Evolutionary conservation across 2,888 invertebrate species (phyloP).

Genomic region (Eilema griseolum): DNA sequence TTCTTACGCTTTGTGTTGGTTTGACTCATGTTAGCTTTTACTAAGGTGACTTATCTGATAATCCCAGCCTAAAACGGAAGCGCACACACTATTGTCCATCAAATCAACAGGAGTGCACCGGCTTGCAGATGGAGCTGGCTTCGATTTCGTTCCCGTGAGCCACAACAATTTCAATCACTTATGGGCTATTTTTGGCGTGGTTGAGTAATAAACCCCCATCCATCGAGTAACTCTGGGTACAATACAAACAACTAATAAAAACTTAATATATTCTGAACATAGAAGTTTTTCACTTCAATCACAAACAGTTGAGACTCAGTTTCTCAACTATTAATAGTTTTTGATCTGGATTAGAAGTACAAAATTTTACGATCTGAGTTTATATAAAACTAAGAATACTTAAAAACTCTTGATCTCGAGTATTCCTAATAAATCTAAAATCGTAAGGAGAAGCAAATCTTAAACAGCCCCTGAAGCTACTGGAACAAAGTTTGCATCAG

Average conservation of each 20-base stretch:
- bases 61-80: no score
- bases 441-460: constrained; percentile 5
- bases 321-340: neutral
- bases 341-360: neutral
- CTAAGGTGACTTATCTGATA: no score
- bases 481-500: neutral
- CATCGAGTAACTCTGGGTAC: neutral
- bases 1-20: no score
- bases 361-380: neutral
- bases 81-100: no score
- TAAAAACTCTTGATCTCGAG: neutral
- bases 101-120: no score
- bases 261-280: neutral
- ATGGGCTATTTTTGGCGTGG: no score
- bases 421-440: neutral
- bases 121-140: no score
- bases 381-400: neutral
- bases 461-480: neutral
- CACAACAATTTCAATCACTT: no score
- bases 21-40: no score
- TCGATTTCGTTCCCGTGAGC: no score
- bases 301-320: neutral
- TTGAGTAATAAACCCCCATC: neutral
- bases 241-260: neutral
- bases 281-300: neutral